phyloP scores from a whole-genome alignment of 2,888 invertebrate genomes.

The Dynastes maya region DNA sequence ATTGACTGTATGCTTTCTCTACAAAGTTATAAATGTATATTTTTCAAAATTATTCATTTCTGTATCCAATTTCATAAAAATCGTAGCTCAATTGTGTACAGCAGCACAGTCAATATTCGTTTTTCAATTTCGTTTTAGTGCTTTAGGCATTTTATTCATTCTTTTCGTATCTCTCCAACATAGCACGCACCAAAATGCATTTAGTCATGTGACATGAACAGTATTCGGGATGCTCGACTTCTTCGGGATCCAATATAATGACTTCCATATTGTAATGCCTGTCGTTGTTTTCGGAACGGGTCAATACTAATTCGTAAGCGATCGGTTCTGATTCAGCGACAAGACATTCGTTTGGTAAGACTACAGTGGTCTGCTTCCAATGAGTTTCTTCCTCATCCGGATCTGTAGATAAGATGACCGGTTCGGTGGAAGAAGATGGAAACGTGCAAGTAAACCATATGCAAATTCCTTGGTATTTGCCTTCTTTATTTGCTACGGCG shows the following conservation, averaged over 20 bases:
- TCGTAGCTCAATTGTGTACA: not conserved
- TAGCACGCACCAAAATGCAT: slow-evolving; percentile 81
- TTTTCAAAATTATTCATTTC: not conserved
- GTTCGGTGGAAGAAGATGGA: slow-evolving; percentile 71
- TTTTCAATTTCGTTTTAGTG: not conserved
- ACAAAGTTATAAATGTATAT: too few species aligned
- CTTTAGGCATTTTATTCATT: slow-evolving; percentile 42
- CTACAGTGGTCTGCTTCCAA: slow-evolving; percentile 84
- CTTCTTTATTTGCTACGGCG: slow-evolving; percentile 74
- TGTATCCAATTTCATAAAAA: not conserved
- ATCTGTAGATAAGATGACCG: slow-evolving; percentile 73
- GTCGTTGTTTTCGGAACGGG: slow-evolving; percentile 70
- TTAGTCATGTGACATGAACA: slow-evolving; percentile 85
- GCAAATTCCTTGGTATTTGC: slow-evolving; percentile 82
- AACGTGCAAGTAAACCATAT: slow-evolving; percentile 88
- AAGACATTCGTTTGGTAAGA: slow-evolving; percentile 78
- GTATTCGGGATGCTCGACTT: slow-evolving; percentile 83
- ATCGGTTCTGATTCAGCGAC: slow-evolving; percentile 78
- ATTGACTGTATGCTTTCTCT: too few species aligned
- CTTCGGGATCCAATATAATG: slow-evolving; percentile 79
- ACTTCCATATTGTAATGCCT: slow-evolving; percentile 82
- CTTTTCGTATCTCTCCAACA: slow-evolving; percentile 72
- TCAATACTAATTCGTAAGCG: slow-evolving; percentile 79
- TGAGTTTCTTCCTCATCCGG: slow-evolving; percentile 76
- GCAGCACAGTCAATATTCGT: too few species aligned